Base-by-base conservation (phyloP, 2,113 vertebrate species). In the Alethe diademata region DNA sequence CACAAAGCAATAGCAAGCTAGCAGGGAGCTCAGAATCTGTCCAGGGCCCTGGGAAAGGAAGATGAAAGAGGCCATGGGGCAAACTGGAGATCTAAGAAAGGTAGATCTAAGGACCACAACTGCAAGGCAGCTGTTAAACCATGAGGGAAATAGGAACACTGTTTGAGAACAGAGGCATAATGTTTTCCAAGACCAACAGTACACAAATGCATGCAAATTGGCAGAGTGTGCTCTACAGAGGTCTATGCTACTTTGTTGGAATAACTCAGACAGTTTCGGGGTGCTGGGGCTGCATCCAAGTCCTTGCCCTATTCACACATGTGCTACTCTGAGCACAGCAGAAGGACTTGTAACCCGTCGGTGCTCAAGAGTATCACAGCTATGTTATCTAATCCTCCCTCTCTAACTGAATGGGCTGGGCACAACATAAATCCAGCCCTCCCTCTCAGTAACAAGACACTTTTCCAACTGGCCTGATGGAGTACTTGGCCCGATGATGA, bases 61-160 rank as follows among this genome's bases (percentile, higher is more conserved):
- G 85, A 94, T 88, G 43, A 92, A 95, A 95, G 89, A 92, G 92
- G 73, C 53, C 86, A 94, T 86, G 83, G 92, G 92, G 86, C 92
- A 93, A 94, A 86, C 28, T 72, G 73, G 69, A 95, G 79, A 92
- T 92, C 71, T 93, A 60, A 88, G 75, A 83, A 88, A 93, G 88
- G 93, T 90, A 93, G 88, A 92, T 94, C 72, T 95, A 90, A 93
- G 82, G 87, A 84, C 33, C 75, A 82, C 78, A 88, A 94, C 67
- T 83, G 78, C 51, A 90, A 83, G 82, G 65, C 78, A 88, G 96
- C 86, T 92, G 84, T 83, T 86, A 86, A 92, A 86, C 69, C 81
- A 74, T 6, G 48, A 88, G 69, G 72, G 82, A 90, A 93, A 60
- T 6, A 83, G 71, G 26, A 85, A 35, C 29, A 8, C 19, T 70